These are phyloP conservation scores for Dendrolimus punctatus DNA, from an alignment of 1,140 invertebrate species.

Conservation along the genomic window DNA sequence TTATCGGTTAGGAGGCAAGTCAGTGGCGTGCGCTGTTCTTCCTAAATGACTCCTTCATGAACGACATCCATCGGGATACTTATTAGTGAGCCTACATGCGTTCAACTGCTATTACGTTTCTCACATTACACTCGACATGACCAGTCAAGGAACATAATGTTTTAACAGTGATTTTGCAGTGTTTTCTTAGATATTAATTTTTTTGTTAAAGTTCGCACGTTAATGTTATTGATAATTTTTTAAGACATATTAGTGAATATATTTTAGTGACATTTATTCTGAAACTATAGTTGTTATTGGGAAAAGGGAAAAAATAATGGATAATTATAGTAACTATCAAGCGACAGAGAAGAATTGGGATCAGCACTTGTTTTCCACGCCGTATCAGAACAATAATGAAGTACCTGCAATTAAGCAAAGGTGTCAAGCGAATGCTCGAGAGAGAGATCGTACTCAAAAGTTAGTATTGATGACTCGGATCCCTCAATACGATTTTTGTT, in stretches of 20 bases:
- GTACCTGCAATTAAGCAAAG: conserved; percentile 70
- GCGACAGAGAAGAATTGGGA: conserved; percentile 45
- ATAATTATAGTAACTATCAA: conserved; percentile 37
- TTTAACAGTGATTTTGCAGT: not conserved
- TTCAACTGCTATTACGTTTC: conserved; percentile 42
- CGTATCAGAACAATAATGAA: conserved; percentile 24
- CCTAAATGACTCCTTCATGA: conserved; percentile 68
- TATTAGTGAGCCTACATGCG: conserved; percentile 38
- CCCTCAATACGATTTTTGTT: not conserved
- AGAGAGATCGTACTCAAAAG: conserved; percentile 84
- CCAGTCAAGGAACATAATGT: conserved; percentile 1
- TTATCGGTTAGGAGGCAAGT: conserved; percentile 62
- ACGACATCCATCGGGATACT: conserved; percentile 48
- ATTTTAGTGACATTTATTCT: too few relatives aligned
- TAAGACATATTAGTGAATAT: too few relatives aligned
- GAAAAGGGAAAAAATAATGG: conserved; percentile 17
- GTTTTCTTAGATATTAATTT: too few relatives aligned
- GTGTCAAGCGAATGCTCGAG: conserved; percentile 81
- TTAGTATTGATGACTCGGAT: conserved; percentile 54
- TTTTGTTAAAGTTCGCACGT: too few relatives aligned
- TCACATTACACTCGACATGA: conserved; percentile 15
- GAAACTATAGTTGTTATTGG: conserved; percentile 1
- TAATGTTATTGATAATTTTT: too few relatives aligned
- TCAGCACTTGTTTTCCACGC: conserved; percentile 20
- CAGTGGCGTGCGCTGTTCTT: conserved; percentile 65